phyloP scores from a whole-genome alignment of 2,888 invertebrate genomes.

The Amaurobius ferox region DNA sequence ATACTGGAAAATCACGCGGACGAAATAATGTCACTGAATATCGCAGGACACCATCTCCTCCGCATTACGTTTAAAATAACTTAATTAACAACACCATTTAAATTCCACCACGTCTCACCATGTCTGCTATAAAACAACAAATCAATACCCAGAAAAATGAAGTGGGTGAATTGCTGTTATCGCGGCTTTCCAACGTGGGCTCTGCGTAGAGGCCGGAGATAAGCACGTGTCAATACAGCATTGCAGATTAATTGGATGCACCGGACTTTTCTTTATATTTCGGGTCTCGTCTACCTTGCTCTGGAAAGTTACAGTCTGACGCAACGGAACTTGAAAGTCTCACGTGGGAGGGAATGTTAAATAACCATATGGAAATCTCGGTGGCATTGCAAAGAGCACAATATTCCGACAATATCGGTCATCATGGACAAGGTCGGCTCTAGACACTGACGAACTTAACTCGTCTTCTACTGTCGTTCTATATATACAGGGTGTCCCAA shows the following conservation, averaged over 20 bases:
- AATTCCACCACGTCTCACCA: background rate
- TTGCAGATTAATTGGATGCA: slow-evolving; percentile 11
- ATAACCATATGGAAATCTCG: too few relatives aligned
- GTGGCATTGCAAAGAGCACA: too few relatives aligned
- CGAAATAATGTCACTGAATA: too few relatives aligned
- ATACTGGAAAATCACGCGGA: too few relatives aligned
- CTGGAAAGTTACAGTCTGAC: background rate
- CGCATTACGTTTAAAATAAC: too few relatives aligned
- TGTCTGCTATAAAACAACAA: background rate
- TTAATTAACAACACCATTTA: too few relatives aligned
- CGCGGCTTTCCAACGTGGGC: background rate
- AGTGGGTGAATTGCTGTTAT: background rate
- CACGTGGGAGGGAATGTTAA: background rate
- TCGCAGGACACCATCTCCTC: too few relatives aligned
- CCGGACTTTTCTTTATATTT: background rate
- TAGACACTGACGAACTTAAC: too few relatives aligned
- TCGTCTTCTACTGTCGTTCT: too few relatives aligned
- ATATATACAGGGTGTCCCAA: too few relatives aligned
- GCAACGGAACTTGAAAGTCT: background rate
- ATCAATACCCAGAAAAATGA: background rate
- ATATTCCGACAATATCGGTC: too few relatives aligned
- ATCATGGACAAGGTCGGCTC: too few relatives aligned
- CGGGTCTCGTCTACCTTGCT: background rate
- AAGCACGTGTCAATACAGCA: slow-evolving; percentile 13
- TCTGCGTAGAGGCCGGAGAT: background rate